phyloP scores from a whole-genome alignment of 2,113 vertebrate genomes.

The Tachycineta bicolor region DNA sequence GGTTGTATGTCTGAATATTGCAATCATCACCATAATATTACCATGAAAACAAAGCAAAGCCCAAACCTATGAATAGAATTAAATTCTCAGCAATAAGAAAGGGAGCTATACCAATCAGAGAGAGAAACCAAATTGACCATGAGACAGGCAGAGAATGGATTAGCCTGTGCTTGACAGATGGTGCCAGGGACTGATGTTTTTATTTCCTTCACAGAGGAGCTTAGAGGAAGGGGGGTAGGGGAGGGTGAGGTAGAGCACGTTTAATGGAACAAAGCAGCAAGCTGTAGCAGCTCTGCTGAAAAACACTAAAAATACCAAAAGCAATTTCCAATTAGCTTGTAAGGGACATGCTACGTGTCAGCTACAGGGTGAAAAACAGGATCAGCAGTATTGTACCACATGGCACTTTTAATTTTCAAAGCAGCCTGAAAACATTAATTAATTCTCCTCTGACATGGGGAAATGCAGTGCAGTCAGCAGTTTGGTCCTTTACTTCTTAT shows the following conservation, averaged over 20 bases:
- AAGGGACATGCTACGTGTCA: background rate
- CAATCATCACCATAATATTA: background rate
- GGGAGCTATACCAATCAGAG: background rate
- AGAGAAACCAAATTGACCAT: conserved; percentile 23
- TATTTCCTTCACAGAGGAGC: conserved; percentile 12
- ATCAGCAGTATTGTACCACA: background rate
- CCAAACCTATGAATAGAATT: background rate
- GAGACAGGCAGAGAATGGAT: conserved; percentile 49
- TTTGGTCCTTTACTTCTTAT: background rate
- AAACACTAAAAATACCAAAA: conserved; percentile 14
- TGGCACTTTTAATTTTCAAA: conserved; percentile 26
- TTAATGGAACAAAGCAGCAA: background rate
- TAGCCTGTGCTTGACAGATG: conserved; percentile 55
- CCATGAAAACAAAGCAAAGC: conserved; percentile 1
- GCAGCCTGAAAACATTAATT: background rate
- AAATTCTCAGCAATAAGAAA: background rate
- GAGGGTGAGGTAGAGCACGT: background rate
- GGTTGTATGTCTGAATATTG: background rate
- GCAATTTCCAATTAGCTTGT: background rate
- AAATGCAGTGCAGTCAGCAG: conserved; percentile 3
- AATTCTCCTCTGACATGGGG: background rate
- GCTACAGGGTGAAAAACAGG: background rate
- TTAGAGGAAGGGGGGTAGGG: background rate
- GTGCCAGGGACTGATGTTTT: conserved; percentile 33
- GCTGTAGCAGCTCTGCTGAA: background rate